A percentile compares a stretch with the other conserved stretches of the same genome.
phyloP scores from a whole-genome alignment of 2,797 vertebrate genomes.

The Centroberyx gerrardi region DNA sequence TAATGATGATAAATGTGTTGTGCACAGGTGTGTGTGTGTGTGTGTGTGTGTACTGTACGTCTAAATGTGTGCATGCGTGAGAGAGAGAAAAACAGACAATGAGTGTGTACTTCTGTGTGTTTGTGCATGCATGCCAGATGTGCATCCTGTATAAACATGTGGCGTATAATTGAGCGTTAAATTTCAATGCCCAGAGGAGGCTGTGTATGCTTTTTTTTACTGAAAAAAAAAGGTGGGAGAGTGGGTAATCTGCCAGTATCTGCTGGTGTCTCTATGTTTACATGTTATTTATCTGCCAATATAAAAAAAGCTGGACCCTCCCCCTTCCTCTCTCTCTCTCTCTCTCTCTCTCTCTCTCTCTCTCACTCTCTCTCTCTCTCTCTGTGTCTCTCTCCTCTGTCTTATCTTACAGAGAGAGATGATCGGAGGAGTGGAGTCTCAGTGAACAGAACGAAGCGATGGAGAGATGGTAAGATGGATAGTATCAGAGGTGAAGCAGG shows the following conservation, averaged over 20 bases:
- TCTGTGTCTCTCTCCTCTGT: constrained; percentile 64
- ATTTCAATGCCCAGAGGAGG: constrained; percentile 53
- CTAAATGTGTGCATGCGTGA: constrained; percentile 43
- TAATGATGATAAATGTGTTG: constrained; percentile 74
- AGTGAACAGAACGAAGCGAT: constrained; percentile 88
- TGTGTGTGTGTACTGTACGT: constrained; percentile 23
- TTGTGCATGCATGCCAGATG: constrained; percentile 60
- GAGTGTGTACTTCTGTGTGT: constrained; percentile 53
- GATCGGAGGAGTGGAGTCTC: constrained; percentile 82
- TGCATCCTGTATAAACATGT: constrained; percentile 58
- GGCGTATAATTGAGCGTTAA: constrained; percentile 58
- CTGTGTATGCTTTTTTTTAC: constrained; percentile 22
- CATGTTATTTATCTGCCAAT: constrained; percentile 67
- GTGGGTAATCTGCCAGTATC: constrained; percentile 60
- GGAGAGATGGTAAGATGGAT: constrained; percentile 88
- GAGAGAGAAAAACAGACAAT: constrained; percentile 41
- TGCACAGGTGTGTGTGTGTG: constrained; percentile 70
- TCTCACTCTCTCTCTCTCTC: constrained; percentile 31
- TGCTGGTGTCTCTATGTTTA: constrained; percentile 66
- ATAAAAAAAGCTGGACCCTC: constrained; percentile 70
- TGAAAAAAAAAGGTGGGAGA: constrained; percentile 37
- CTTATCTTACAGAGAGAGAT: constrained; percentile 81
- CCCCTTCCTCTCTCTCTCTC: constrained; percentile 42
- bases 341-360: constrained; percentile 30
- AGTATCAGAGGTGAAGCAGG: constrained; percentile 58